Conservation (phyloP, 2,113 vertebrate genomes). For the Falco punctatus region DNA sequence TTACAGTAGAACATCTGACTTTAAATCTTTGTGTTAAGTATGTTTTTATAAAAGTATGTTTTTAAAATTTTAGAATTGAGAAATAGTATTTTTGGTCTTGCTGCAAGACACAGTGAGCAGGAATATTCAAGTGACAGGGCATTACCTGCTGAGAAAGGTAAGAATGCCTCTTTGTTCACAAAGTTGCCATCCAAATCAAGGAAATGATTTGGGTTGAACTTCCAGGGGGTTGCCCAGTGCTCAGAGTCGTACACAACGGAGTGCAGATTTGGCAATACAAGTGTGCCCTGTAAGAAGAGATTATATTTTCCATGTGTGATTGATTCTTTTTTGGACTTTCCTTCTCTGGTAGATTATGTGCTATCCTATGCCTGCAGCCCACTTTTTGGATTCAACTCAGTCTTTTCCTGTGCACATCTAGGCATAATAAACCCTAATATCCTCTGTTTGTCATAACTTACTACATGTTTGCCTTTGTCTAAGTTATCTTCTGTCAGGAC, state of each 20-base stretch:
- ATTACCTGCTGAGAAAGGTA: constrained; percentile 75
- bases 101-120: neutral
- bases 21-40: neutral
- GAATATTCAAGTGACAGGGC: neutral
- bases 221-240: constrained; percentile 58
- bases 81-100: neutral
- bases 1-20: neutral
- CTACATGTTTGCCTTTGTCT: neutral
- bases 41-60: neutral
- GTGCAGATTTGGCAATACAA: constrained; percentile 64
- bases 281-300: constrained; percentile 55
- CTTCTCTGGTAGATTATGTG: neutral
- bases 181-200: constrained; percentile 70
- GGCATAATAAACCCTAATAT: neutral
- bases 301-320: neutral
- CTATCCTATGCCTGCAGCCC: neutral
- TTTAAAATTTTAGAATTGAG: neutral
- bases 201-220: constrained; percentile 72
- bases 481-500: neutral
- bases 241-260: constrained; percentile 58
- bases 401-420: neutral
- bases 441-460: neutral
- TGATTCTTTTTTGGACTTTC: neutral
- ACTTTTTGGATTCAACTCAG: neutral
- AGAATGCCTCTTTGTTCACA: constrained; percentile 64